Conservation (phyloP, 2,113 vertebrate genomes). For the Sylvia atricapilla region DNA sequence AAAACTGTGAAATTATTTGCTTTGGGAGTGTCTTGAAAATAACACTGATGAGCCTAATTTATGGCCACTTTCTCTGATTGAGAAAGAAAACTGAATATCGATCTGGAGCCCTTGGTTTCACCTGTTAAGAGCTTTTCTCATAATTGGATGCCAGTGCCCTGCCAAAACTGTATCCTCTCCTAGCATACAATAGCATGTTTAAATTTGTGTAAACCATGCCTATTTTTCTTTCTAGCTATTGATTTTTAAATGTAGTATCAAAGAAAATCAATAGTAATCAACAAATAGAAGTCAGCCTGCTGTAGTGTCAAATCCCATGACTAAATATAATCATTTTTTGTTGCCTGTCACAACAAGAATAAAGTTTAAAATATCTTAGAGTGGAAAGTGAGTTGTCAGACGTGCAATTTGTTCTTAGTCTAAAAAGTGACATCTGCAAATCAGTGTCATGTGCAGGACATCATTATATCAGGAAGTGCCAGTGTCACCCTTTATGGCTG, state of each 20-base stretch:
- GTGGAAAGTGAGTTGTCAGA: constrained; percentile 79
- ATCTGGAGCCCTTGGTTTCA: constrained; percentile 85
- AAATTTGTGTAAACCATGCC: constrained; percentile 90
- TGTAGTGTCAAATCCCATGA: constrained; percentile 81
- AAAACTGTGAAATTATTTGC: constrained; percentile 79
- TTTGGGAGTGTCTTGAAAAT: constrained; percentile 81
- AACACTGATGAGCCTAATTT: constrained; percentile 95
- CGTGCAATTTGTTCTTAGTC: constrained; percentile 76
- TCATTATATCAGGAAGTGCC: neutral
- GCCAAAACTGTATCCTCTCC: constrained; percentile 84
- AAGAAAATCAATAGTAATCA: constrained; percentile 99
- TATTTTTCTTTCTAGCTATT: constrained; percentile 92
- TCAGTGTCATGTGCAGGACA: neutral
- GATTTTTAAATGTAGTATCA: constrained; percentile 99
- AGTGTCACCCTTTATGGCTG: neutral
- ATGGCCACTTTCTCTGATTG: constrained; percentile 98
- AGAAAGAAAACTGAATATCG: constrained; percentile 89
- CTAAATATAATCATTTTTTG: constrained; percentile 82
- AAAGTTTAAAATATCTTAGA: constrained; percentile 82
- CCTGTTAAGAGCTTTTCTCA: constrained; percentile 96
- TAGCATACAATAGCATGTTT: constrained; percentile 84
- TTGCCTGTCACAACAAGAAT: constrained; percentile 82
- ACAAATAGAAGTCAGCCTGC: constrained; percentile 90
- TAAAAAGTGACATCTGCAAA: constrained; percentile 62
- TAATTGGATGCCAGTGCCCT: constrained; percentile 88